A percentile compares a stretch with the other conserved stretches of the same genome.
These are phyloP conservation scores for Dinocampus coccinellae DNA, from an alignment of 2,888 invertebrate species.

Conservation along the genomic window DNA sequence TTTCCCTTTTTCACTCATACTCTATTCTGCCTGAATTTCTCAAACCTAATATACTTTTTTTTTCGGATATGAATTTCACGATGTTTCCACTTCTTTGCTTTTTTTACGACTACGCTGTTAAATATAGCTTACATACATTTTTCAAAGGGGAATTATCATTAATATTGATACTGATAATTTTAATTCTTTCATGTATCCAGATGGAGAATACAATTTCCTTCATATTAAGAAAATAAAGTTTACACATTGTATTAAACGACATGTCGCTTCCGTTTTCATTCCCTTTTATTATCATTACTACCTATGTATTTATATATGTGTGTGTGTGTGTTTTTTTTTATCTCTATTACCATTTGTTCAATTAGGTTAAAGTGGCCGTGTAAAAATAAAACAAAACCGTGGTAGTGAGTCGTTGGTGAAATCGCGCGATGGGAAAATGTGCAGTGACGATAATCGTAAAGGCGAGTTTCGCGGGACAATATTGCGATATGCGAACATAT, in stretches of 20 bases:
- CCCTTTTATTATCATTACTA: neutral
- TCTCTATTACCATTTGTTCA: conserved; percentile 4
- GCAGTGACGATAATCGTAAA: conserved; percentile 38
- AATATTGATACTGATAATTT: conserved; percentile 34
- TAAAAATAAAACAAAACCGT: conserved; percentile 15
- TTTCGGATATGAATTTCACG: neutral
- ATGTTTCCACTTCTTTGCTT: conserved; percentile 33
- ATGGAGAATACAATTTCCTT: conserved; percentile 12
- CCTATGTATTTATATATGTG: no score
- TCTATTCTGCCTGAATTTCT: neutral
- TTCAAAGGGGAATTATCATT: conserved; percentile 17
- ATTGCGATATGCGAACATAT: conserved; percentile 35
- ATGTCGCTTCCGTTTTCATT: conserved; percentile 1
- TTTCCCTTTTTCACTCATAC: neutral
- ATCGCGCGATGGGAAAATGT: conserved; percentile 38
- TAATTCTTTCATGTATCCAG: neutral
- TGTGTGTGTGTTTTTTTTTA: neutral
- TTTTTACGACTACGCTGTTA: conserved; percentile 46
- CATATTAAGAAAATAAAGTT: conserved; percentile 8
- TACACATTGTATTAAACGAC: conserved; percentile 6
- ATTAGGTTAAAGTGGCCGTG: conserved; percentile 6
- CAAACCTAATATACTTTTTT: neutral
- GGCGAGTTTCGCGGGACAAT: conserved; percentile 36
- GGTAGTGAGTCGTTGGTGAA: conserved; percentile 30
- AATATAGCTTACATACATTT: conserved; percentile 15